Base-by-base conservation (phyloP, 2,888 invertebrate species). In the Oegoconia quadripuncta region DNA sequence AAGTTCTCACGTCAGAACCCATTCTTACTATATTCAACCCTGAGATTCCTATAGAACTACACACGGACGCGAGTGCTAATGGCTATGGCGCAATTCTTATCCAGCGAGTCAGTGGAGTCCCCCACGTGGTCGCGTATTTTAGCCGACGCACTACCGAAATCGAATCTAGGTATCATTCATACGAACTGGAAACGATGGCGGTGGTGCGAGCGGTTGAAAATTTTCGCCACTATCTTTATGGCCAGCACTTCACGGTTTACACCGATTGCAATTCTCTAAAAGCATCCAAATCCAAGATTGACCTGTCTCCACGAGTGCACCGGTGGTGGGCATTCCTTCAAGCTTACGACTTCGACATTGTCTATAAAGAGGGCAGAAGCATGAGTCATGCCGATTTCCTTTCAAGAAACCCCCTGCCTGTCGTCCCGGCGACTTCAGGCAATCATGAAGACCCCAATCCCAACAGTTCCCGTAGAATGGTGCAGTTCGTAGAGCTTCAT, bases 1-100 rank as follows among this genome's bases (percentile, higher is more conserved):
- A 36, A 4, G n/a, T 36, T 8, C 17, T 57, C 0, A 41, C 53
- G 1, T 33, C 48, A 5, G 32, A 37, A 0, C 57, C 57, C 7
- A 31, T 39, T 0, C 34, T 54, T 0, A 39, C 40, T 0, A 20
- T 59, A 8, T 61, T 54, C 18, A 31, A 42, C 8, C 48, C 46
- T 26, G 37, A 23, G 0, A 13, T 12, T 12, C 44, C 49, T 0
- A 50, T 44, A 0, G 46, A 54, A 26, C 20, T 62, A 0, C 34
- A 42, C 8, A 55, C 59, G 0, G 62, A 62, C n/a, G 57, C 59
- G 1, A 62, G 62, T 23, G 31, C 42, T 7, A 23, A 53, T 0
- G 56, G 55, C 0, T 55, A 31, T 13, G 59, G 62, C 2, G 56
- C 54, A 0, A 18, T 53, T 0, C 25, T 53, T 0, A 3, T 46